Percentiles rank a stretch among this genome's conserved stretches.
Conservation (phyloP, 1,140 invertebrate genomes). For the Psix sp. region DNA sequence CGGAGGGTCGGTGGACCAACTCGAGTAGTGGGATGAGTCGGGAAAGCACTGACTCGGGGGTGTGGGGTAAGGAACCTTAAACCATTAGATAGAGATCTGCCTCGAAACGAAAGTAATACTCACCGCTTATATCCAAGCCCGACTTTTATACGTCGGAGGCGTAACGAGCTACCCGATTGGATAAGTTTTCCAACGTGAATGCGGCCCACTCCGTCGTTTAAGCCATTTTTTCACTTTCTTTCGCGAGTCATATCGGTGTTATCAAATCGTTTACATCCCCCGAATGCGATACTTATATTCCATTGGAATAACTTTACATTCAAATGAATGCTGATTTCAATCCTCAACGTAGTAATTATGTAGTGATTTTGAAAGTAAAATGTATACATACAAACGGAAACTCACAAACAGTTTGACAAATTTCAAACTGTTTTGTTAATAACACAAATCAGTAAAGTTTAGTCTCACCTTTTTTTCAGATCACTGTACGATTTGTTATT, state of each 20-base stretch:
- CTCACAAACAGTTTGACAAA: no score
- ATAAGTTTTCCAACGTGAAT: slow-evolving; percentile 74
- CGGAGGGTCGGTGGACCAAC: slow-evolving; percentile 61
- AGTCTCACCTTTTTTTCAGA: background rate
- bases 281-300: slow-evolving; percentile 47
- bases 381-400: no score
- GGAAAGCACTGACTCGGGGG: slow-evolving; percentile 37
- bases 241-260: slow-evolving; percentile 52
- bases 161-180: slow-evolving; percentile 76
- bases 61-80: slow-evolving; percentile 72
- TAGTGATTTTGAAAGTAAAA: background rate
- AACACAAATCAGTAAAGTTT: no score
- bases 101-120: slow-evolving; percentile 74
- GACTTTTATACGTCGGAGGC: slow-evolving; percentile 73
- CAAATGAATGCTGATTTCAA: slow-evolving; percentile 1
- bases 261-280: slow-evolving; percentile 61
- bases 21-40: slow-evolving; percentile 49
- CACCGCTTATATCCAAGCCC: slow-evolving; percentile 72
- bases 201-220: slow-evolving; percentile 42
- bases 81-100: slow-evolving; percentile 78
- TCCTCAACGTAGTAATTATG: background rate
- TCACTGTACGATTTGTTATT: slow-evolving; percentile 28
- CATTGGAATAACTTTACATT: slow-evolving; percentile 19
- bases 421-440: no score
- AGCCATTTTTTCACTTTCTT: slow-evolving; percentile 47